Evolutionary conservation across 2,797 vertebrate species (phyloP).

Genomic region (Prionace glauca): DNA sequence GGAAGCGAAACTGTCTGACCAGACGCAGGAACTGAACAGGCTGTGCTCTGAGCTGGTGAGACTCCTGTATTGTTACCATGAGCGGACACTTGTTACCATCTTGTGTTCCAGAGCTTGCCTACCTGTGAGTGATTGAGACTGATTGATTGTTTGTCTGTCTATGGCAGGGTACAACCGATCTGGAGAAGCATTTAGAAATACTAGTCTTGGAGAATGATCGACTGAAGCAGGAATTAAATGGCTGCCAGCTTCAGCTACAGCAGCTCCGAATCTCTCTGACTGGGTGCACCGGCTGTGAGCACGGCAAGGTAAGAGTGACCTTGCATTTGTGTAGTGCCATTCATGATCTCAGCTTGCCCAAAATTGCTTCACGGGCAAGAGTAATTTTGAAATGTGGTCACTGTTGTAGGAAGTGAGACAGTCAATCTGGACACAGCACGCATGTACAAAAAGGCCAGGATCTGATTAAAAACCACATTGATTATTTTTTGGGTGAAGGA

Average conservation of each 20-base stretch:
- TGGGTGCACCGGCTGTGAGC: constrained; percentile 57
- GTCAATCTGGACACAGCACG: neutral
- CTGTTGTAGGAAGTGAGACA: neutral
- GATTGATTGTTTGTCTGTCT: neutral
- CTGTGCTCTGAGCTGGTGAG: constrained; percentile 81
- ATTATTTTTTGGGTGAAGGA: neutral
- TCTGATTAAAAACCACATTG: neutral
- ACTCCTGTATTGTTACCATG: neutral
- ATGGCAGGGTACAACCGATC: constrained; percentile 78
- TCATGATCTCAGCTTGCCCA: neutral
- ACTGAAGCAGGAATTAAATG: constrained; percentile 77
- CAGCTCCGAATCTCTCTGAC: constrained; percentile 54
- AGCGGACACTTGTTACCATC: neutral
- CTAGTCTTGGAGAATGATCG: constrained; percentile 79
- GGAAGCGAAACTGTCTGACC: constrained; percentile 74
- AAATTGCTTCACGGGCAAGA: neutral
- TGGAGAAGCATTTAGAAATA: constrained; percentile 86
- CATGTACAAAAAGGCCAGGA: neutral
- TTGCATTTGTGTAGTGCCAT: neutral
- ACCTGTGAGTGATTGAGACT: neutral
- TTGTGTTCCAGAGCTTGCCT: neutral
- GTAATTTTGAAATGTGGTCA: neutral
- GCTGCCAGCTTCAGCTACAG: constrained; percentile 58
- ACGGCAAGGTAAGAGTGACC: constrained; percentile 62
- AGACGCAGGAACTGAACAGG: constrained; percentile 77